A percentile compares a stretch with the other conserved stretches of the same genome.
Conservation (phyloP, 2,113 vertebrate species). For the Jaculus jaculus region DNA sequence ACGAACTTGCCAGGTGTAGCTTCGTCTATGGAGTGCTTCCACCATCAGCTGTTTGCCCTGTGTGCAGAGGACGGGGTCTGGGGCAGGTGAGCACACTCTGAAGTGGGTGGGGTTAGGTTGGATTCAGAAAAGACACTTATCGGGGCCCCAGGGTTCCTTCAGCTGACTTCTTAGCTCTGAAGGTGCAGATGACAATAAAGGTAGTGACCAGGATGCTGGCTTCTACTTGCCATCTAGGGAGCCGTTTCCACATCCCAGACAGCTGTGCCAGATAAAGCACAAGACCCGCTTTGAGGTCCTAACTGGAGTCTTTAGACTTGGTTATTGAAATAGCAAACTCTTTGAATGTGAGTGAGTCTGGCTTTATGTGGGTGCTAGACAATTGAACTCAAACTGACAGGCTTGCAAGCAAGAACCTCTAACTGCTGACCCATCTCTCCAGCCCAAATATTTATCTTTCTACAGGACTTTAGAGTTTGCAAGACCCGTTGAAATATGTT, state of each 20-base stretch:
- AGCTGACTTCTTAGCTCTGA: background rate
- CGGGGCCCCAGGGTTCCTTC: background rate
- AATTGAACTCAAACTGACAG: no score
- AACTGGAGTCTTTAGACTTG: background rate
- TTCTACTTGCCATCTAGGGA: background rate
- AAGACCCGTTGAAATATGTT: background rate
- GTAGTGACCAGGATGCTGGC: background rate
- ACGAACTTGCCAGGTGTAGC: background rate
- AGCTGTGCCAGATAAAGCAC: fast-evolving
- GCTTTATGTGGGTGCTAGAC: background rate
- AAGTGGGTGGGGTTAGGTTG: background rate
- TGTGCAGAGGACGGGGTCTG: background rate
- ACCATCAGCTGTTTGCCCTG: background rate
- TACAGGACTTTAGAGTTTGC: background rate
- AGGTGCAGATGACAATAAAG: background rate
- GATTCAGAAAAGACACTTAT: background rate
- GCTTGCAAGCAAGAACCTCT: no score
- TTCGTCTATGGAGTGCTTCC: fast-evolving
- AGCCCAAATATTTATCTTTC: background rate
- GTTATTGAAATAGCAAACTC: background rate
- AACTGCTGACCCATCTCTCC: no score
- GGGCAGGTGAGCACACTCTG: background rate
- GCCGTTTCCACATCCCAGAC: background rate
- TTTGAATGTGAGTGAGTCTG: background rate
- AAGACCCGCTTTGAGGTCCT: background rate